Evolutionary conservation across 2,797 vertebrate genomes (phyloP).

Genomic region (Lacerta agilis): DNA sequence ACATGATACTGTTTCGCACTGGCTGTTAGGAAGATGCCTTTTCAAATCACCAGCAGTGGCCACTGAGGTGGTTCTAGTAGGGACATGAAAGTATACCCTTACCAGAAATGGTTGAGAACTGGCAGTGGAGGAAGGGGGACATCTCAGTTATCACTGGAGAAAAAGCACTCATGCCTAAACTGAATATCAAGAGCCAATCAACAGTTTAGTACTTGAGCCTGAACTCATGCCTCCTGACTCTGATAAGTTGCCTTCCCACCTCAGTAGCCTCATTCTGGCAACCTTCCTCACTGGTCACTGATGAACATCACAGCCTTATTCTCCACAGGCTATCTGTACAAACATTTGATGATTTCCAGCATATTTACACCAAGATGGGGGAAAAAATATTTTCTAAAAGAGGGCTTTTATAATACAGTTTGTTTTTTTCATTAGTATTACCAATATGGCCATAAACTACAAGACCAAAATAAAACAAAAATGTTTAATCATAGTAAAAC

Average conservation of each 20-base stretch:
- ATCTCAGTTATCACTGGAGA: not conserved
- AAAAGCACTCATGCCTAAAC: not conserved
- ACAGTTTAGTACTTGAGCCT: too few species aligned
- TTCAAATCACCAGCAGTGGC: too few species aligned
- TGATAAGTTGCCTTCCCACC: not conserved
- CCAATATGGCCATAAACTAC: constrained; percentile 31
- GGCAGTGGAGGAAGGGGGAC: not conserved
- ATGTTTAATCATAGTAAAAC: constrained; percentile 27
- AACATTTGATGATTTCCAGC: not conserved
- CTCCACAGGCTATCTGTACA: not conserved
- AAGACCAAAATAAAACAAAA: constrained; percentile 35
- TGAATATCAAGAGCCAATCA: not conserved
- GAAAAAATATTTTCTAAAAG: constrained; percentile 38
- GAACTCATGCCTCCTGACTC: not conserved
- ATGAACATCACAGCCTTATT: not conserved
- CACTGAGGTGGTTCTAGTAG: too few species aligned
- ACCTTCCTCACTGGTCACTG: not conserved
- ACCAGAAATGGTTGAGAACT: not conserved
- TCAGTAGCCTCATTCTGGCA: not conserved
- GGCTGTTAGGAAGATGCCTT: too few species aligned
- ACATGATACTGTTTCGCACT: not conserved
- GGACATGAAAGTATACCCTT: not conserved
- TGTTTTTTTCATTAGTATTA: constrained; percentile 40
- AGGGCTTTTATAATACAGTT: constrained; percentile 45
- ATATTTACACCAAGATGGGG: constrained; percentile 47